A percentile compares a stretch with the other conserved stretches of the same genome.
phyloP scores from a whole-genome alignment of 2,113 vertebrate species.

The Gasterosteus nipponicus region DNA sequence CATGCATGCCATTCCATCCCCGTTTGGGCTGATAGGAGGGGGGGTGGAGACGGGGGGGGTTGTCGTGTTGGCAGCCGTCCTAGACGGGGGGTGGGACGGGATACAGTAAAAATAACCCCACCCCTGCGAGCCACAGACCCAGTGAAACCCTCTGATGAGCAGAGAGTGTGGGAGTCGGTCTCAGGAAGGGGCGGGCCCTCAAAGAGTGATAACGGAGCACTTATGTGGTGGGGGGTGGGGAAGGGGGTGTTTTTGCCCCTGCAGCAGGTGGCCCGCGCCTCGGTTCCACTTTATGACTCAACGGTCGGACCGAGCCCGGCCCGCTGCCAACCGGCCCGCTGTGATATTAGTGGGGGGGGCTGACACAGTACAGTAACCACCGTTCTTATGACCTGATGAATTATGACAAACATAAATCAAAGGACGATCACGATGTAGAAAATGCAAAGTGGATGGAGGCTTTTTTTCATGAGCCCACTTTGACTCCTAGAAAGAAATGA shows the following conservation, averaged over 20 bases:
- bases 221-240: background rate
- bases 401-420: slow-evolving; percentile 42
- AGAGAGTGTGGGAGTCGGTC: slow-evolving; percentile 31
- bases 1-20: slow-evolving; percentile 68
- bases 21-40: slow-evolving; percentile 39
- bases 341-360: slow-evolving; percentile 61
- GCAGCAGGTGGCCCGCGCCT: slow-evolving; percentile 62
- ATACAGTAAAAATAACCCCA: slow-evolving; percentile 83
- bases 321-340: slow-evolving; percentile 53
- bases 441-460: background rate
- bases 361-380: slow-evolving; percentile 69
- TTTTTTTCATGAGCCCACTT: background rate
- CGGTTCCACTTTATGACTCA: slow-evolving; percentile 61
- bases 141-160: slow-evolving; percentile 53
- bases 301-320: slow-evolving; percentile 44
- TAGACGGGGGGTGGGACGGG: slow-evolving; percentile 62
- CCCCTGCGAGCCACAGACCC: slow-evolving; percentile 44
- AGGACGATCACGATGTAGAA: background rate
- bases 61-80: slow-evolving; percentile 59
- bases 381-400: slow-evolving; percentile 42
- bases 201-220: slow-evolving; percentile 55
- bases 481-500: background rate
- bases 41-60: slow-evolving; percentile 30
- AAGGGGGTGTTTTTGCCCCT: background rate
- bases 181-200: slow-evolving; percentile 49